Conservation (phyloP, 2,888 invertebrate genomes). For the Drosophila birchii region DNA sequence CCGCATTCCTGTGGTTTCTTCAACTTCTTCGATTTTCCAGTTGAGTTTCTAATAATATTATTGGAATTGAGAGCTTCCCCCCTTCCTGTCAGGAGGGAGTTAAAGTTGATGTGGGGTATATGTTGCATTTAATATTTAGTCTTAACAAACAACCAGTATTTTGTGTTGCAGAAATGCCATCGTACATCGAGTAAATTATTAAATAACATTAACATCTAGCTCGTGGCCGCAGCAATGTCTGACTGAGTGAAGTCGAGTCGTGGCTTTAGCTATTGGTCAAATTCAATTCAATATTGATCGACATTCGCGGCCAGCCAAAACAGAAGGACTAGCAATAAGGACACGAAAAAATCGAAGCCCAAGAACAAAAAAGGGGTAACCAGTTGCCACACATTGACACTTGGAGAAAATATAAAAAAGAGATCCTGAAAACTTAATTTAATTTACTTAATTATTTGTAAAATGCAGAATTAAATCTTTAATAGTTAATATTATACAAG, state of each 20-base stretch:
- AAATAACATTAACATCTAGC: slow-evolving; percentile 56
- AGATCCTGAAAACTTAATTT: no score
- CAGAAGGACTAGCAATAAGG: slow-evolving; percentile 29
- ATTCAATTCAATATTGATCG: slow-evolving; percentile 77
- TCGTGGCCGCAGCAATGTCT: slow-evolving; percentile 23
- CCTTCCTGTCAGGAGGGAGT: not conserved
- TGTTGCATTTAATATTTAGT: slow-evolving; percentile 25
- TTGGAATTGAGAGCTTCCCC: slow-evolving; percentile 35
- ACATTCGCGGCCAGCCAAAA: slow-evolving; percentile 32
- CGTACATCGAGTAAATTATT: slow-evolving; percentile 58
- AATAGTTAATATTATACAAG: no score
- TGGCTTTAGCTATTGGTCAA: slow-evolving; percentile 63
- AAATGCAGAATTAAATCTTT: no score
- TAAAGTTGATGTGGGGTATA: slow-evolving; percentile 2
- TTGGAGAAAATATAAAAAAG: not conserved
- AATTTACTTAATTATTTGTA: no score
- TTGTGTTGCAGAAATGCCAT: slow-evolving; percentile 44
- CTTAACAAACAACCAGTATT: slow-evolving; percentile 6
- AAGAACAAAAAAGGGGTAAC: slow-evolving; percentile 40
- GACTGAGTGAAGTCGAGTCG: slow-evolving; percentile 15
- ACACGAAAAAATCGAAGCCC: slow-evolving; percentile 59
- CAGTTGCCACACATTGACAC: slow-evolving; percentile 20
- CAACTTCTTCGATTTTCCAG: slow-evolving; percentile 76
- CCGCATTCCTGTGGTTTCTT: slow-evolving; percentile 78
- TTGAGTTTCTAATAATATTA: slow-evolving; percentile 70